Evolutionary conservation across 2,888 invertebrate species (phyloP), one percentile per base, ranked within the genome.

Genomic region (Diarsia mendica): DNA sequence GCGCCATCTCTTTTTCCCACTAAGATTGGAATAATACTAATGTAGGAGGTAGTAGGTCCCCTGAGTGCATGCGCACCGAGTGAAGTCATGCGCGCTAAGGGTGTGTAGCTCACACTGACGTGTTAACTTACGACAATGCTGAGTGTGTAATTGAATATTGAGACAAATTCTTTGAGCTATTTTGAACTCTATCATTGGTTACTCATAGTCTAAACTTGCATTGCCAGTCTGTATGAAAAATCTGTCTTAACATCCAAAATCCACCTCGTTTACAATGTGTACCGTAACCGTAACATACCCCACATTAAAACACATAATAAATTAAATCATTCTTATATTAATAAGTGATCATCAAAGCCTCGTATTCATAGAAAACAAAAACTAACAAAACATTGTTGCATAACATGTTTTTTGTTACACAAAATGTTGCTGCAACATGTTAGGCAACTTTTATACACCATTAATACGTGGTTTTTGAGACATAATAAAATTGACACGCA

Each of bases 51-150:
- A 9, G 18, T 60, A 55, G 58, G 33, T 10, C 18, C 33, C 60
- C 18, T 89, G 87, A 89, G 91, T 91, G 83, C 93, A 94, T 93
- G 94, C 93, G 84, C 74, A 76, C 84, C 86, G 75, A 71, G 75
- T 85, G 82, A 72, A 65, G 73, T 72, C 82, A 75, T 80, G 72
- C 85, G 82, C 77, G 82, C 72, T 73, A 77, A 73, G 72, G 70
- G 82, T 83, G 82, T 83, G 79, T 76, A 79, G 72, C 83, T 58
- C 69, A 58, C 84, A 77, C 63, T 60, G 44, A 72, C 67, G 68
- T 66, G 65, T 83, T 58, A 51, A 79, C 67, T 72, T 79, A 77
- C 46, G 69, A 82, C 83, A 67, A 75, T 82, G 68, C 65, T 61
- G 48, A 64, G 55, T 55, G 64, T 61, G 28, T 48, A 23, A 23